Evolutionary conservation across 64 coral and sea anemone genomes (phyloP).

Genomic region (Montipora foliosa): DNA sequence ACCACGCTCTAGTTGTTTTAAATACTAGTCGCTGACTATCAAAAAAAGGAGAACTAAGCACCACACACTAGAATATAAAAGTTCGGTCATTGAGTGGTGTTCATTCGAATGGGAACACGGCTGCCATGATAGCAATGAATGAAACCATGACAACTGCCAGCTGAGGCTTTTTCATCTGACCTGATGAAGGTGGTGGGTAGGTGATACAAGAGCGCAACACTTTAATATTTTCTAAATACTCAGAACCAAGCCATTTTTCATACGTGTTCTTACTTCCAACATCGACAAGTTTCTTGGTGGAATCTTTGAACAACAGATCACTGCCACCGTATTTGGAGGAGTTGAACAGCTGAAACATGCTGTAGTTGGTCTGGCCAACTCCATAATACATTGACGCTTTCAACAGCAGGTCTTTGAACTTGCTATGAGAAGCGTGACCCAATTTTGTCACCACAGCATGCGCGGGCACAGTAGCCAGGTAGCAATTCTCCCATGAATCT

Average conservation of each 20-base stretch:
- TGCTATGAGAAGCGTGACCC: neutral
- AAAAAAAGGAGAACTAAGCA: too few relatives aligned
- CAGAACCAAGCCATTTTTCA: slow-evolving; percentile 21
- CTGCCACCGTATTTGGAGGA: neutral
- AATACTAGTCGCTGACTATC: neutral
- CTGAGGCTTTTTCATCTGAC: neutral
- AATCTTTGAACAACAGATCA: slow-evolving; percentile 80
- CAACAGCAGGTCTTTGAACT: neutral
- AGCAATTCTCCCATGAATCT: neutral
- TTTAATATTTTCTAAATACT: too few relatives aligned
- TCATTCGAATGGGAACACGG: neutral
- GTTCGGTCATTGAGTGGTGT: neutral
- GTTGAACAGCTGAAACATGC: neutral
- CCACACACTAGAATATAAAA: neutral
- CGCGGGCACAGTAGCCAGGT: neutral
- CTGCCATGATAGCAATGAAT: neutral
- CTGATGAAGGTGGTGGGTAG: too few relatives aligned
- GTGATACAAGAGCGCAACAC: too few relatives aligned
- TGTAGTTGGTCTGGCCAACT: neutral
- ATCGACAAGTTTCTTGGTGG: slow-evolving; percentile 43
- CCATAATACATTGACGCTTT: neutral
- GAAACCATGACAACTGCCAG: neutral
- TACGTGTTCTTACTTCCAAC: slow-evolving; percentile 30
- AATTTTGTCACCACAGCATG: slow-evolving; percentile 25
- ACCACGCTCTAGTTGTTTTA: too few relatives aligned